Base-by-base conservation (phyloP, 1,140 invertebrate genomes). In the Bemisia tabaci region DNA sequence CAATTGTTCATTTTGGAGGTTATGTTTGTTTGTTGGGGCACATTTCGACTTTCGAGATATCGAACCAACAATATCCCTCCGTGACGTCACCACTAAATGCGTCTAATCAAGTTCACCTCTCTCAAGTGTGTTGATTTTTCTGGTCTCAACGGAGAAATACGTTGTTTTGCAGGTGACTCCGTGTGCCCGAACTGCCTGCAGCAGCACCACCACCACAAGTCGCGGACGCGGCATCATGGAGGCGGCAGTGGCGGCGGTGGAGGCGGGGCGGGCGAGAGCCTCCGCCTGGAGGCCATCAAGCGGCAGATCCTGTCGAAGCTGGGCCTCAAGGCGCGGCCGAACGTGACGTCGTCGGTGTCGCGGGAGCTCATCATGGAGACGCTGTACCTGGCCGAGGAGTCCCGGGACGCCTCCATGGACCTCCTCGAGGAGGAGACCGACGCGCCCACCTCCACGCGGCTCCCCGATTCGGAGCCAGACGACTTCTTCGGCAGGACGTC, bases 401-500 rank as follows among this genome's bases (percentile, higher is more conserved):
- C 68, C 17, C n/a, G n/a, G n/a, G n/a, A n/a, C n/a, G 62, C 68
- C 1, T 26, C 67, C 25, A 70, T 69, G 0, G 61, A 59, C 12
- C 39, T 60, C 39, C 17, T 48, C 5, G 65, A 66, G 59, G 72
- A 70, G 66, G 75, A 69, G 66, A 76, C 71, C 25, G 72, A 67
- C 66, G 72, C 70, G 66, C 72, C 67, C 39, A 63, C 64, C 27
- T 70, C 63, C 39, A 67, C 66, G 25, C 60, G 68, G 69, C 74
- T 67, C 72, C 72, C 68, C 48, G 79, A 79, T 59, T 78, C 81
- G 39, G 81, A 82, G 65, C 77, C 80, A 21, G 87, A 90, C 72
- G 87, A 89, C 71, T 89, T 87, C 73, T 89, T 87, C 76, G 88
- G 85, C 12, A 84, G 84, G 68, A 90, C 88, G 2, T 87, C 87